These are phyloP conservation scores for Papilio helenus DNA, from an alignment of 1,140 invertebrate genomes.

Conservation along the genomic window DNA sequence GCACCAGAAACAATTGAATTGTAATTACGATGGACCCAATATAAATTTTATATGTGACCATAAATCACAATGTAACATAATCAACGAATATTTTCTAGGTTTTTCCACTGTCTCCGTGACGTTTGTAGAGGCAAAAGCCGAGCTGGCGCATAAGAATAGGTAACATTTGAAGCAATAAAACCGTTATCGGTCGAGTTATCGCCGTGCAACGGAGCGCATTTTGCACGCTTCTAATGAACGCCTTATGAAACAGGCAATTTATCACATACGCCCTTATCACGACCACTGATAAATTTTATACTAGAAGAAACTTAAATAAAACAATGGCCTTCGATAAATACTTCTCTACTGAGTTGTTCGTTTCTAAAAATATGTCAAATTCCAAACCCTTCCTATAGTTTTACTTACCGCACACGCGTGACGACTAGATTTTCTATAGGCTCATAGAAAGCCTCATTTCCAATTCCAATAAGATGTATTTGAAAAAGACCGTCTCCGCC, in stretches of 20 bases:
- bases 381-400: conserved; percentile 64
- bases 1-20: conserved; percentile 35
- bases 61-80: conserved; percentile 33
- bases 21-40: conserved; percentile 36
- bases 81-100: conserved; percentile 44
- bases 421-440: conserved; percentile 68
- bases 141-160: conserved; percentile 69
- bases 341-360: conserved; percentile 25
- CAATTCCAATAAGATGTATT: conserved; percentile 73
- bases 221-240: conserved; percentile 81
- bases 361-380: conserved; percentile 49
- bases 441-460: conserved; percentile 74
- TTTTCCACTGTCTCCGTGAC: conserved; percentile 45
- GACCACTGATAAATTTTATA: conserved; percentile 78
- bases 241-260: conserved; percentile 82
- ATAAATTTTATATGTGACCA: conserved; percentile 31
- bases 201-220: conserved; percentile 79
- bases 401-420: conserved; percentile 67
- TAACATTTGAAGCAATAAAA: conserved; percentile 80
- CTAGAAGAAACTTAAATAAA: conserved; percentile 72
- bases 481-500: conserved; percentile 71
- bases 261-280: conserved; percentile 79
- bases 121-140: conserved; percentile 56
- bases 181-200: conserved; percentile 76
- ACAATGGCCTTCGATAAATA: conserved; percentile 61